Percentiles rank a stretch among this genome's conserved stretches.
phyloP scores from a whole-genome alignment of 2,113 vertebrate genomes.

The Chlamydotis undulata region DNA sequence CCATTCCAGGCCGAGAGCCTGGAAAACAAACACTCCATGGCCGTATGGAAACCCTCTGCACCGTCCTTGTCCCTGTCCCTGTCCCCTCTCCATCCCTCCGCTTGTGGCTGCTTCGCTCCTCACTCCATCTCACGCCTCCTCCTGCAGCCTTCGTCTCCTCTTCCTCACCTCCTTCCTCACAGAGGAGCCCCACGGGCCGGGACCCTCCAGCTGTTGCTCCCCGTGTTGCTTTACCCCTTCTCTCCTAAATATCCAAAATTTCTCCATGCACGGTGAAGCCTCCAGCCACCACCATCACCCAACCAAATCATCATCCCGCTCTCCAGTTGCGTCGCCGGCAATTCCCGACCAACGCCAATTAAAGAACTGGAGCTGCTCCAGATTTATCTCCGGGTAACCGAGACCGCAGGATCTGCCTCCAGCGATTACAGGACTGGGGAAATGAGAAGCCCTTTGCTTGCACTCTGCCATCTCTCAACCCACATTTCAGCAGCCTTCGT shows the following conservation, averaged over 20 bases:
- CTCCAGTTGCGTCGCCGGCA: accelerated
- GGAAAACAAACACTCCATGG: not conserved
- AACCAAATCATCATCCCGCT: not conserved
- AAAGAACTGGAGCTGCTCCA: not conserved
- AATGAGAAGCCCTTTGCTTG: not conserved
- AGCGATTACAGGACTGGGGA: not conserved
- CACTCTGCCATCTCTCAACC: not conserved
- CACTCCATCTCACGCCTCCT: accelerated
- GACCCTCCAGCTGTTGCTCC: not conserved
- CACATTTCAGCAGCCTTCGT: constrained; percentile 42
- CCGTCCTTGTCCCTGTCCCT: not conserved
- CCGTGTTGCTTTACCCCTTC: accelerated
- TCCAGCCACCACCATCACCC: not conserved
- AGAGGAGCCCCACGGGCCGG: not conserved
- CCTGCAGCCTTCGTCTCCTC: not conserved
- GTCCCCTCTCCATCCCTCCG: not conserved
- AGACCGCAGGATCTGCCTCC: not conserved
- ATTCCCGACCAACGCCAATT: not conserved
- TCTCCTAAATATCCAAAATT: not conserved
- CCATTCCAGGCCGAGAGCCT: not conserved
- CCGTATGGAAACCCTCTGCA: not conserved
- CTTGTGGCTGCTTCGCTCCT: not conserved
- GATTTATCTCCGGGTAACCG: not conserved
- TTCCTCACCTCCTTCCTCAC: not conserved
- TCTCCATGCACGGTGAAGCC: accelerated